Base-by-base conservation (phyloP, 2,888 invertebrate genomes). In the Maniola hyperantus region DNA sequence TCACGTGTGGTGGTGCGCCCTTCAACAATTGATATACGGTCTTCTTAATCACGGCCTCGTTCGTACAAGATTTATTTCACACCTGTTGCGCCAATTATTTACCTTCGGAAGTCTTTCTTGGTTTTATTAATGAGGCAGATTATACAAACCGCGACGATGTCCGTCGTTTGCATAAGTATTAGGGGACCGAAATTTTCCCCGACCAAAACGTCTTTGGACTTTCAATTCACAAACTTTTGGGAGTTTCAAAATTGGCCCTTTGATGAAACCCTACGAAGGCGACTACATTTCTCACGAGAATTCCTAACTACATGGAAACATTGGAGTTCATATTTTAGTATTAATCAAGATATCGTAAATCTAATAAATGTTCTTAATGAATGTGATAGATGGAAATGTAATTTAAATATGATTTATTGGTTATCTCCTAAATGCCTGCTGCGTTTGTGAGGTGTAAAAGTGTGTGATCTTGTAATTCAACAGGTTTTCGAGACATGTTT, bases 21-120 rank as follows among this genome's bases (percentile, higher is more conserved):
- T 81, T 82, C 64, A 79, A 79, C 81, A 73, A 80, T 83, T 89
- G 86, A 91, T 89, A 85, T 87, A 89, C 81, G 79, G 79, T 73
- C 81, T 83, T 87, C 84, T 88, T 89, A 90, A 90, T 90, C 89
- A 87, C 83, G 77, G 80, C 77, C 82, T 86, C 83, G 84, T 87
- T 85, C 81, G 83, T 85, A 75, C 74, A 79, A 87, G 88, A 89
- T 89, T 89, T 89, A 89, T 90, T 82, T 76, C 80, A 81, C 88
- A 90, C 88, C 87, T 88, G 89, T 90, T 89, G 87, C 82, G 86
- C 85, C 86, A 89, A 88, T 88, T 89, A 89, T 87, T 89, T 86
- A 88, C 87, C 84, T 85, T 87, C 83, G 81, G 84, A 85, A 87
- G 84, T 88, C 84, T 77, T 78, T 86, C 79, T 78, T 72, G 72